Evolutionary conservation across 2,888 invertebrate species (phyloP), one percentile per base, ranked within the genome.

Genomic region (Petrolisthes cinctipes): DNA sequence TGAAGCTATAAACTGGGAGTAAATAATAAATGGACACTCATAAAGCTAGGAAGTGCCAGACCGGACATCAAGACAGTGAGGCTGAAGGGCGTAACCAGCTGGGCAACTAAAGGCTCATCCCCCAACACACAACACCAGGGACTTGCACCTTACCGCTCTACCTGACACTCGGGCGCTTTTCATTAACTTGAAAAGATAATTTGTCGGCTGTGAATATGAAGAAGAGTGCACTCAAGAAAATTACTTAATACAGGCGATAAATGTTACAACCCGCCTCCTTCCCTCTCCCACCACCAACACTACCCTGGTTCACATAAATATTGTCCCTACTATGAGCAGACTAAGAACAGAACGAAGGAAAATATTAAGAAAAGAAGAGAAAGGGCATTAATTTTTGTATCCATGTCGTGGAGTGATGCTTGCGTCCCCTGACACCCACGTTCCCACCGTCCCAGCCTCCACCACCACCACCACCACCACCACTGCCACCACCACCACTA

Each of bases 1-100:
- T 85, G 88, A 88, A 88, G 88, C 88, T 82, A 88, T 88, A 88
- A 88, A 88, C 85, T 85, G 80, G 85, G 85, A 88, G 88, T 88
- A 88, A 88, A 88, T 88, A 88, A 88, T 88, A 88, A 88, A 88
- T 88, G 88, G 88, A 88, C 88, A 88, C 88, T 85, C 88, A 88
- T 88, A 88, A 88, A 88, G 88, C 88, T 88, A 85, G 85, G 85
- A 88, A 88, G 85, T 88, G 88, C 88, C 88, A 85, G 75, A 80
- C 82, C 85, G 85, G 88, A 88, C 88, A 88, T 84, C 88, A 85
- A 84, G 84, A 88, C 75, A 68, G 79, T 23, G 76, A n/a, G 82
- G 61, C 17, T 54, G 78, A 88, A 76, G 76, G 82, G 85, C 85
- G 85, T 85, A 88, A 78, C 86, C 88, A 11, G 75, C 76, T 56